Conservation (phyloP, 1,140 invertebrate species). For the Theocolax elegans region DNA sequence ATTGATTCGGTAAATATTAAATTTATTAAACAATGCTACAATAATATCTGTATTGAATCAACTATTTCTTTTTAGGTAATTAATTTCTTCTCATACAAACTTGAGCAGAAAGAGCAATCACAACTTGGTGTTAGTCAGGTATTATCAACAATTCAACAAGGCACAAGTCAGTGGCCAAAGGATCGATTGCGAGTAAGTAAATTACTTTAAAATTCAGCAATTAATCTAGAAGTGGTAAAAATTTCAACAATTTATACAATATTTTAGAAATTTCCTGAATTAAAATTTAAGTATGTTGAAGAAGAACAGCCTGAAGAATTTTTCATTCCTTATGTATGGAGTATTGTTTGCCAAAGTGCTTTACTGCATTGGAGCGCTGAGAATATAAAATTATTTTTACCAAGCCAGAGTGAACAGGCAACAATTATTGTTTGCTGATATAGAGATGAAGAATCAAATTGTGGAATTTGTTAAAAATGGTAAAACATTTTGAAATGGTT, state of each 20-base stretch:
- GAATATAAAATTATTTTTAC: constrained; percentile 68
- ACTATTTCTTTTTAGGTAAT: constrained; percentile 75
- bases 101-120: constrained; percentile 75
- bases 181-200: constrained; percentile 86
- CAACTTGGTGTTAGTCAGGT: constrained; percentile 87
- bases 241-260: too few species aligned
- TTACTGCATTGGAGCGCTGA: constrained; percentile 82
- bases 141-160: constrained; percentile 86
- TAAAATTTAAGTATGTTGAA: constrained; percentile 99
- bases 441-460: constrained; percentile 7
- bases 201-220: constrained; percentile 44
- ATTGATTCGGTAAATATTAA: constrained; percentile 85
- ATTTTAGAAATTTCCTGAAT: constrained; percentile 95
- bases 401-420: constrained; percentile 58
- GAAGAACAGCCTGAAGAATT: constrained; percentile 99
- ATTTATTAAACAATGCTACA: constrained; percentile 28
- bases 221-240: too few species aligned
- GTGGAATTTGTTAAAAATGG: constrained; percentile 20
- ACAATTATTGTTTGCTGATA: constrained; percentile 67
- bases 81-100: constrained; percentile 83
- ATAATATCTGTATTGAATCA: constrained; percentile 1
- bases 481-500: not conserved
- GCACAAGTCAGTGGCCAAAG: constrained; percentile 87
- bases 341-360: constrained; percentile 84
- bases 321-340: constrained; percentile 99